Base-by-base conservation (phyloP, 2,113 vertebrate genomes). In the Catharus minimus region DNA sequence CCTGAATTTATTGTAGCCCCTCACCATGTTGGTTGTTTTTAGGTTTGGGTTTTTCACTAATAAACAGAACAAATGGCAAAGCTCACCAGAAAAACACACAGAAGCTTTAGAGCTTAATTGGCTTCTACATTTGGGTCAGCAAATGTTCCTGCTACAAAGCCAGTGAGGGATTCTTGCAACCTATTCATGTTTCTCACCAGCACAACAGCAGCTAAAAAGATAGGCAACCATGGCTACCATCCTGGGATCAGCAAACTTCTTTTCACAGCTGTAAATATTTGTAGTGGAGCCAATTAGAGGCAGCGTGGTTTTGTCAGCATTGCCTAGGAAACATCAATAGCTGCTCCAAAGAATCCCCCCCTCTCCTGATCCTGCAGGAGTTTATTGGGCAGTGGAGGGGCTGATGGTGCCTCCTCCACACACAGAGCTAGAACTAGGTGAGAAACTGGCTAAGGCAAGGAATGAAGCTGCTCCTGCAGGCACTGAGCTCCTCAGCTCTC, bases 221-320 rank as follows among this genome's bases (percentile, higher is more conserved):
- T 73, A 79, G 89, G 92, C 87, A 93, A 85, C 95, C 92, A 88
- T 93, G 93, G 90, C 94, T 95, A 95, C 95, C 22, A 0, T 93
- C 1, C 2, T 65, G 61, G 85, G 77, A 93, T 95, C 93, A 36
- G 82, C 90, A 97, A 94, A 95, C 83, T 88, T 26, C 94, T 95
- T 89, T 91, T 95, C 77, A 79, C 95, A 95, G 93, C 93, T 96
- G 95, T 96, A 96, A 95, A 97, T 96, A 97, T 97, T 97, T 97
- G 90, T 95, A 86, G 90, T 83, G 83, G 65, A 93, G 92, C 93
- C 96, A 97, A 95, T 95, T 96, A 95, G 86, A 61, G 66, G 93
- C 82, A 15, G 84, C 33, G 20, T 41, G 79, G 66, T 90, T 94
- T 96, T 95, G 92, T 92, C 74, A 83, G 90, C 65, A 85, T 95